These are phyloP conservation scores for Plotosus lineatus DNA, from an alignment of 2,113 vertebrate genomes.

Conservation along the genomic window DNA sequence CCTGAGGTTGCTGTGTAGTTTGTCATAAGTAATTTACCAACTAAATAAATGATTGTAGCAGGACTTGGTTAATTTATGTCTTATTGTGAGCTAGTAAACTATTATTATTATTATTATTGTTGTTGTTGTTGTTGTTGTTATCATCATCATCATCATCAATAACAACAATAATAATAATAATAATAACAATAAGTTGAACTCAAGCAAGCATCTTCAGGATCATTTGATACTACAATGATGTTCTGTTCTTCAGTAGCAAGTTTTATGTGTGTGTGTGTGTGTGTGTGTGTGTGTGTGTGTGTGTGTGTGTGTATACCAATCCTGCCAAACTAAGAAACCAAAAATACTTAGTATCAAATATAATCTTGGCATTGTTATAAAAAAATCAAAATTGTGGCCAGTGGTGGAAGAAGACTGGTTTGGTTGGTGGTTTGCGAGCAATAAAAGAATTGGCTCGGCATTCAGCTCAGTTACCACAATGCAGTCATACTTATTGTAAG, in stretches of 20 bases:
- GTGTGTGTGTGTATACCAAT: not conserved
- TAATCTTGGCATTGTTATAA: constrained; percentile 22
- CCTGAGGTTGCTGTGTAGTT: too few species aligned
- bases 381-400: constrained; percentile 4
- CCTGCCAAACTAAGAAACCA: not conserved
- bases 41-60: not conserved
- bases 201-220: not conserved
- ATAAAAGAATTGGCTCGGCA: constrained; percentile 51
- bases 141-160: too few species aligned
- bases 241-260: not conserved
- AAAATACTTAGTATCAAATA: constrained; percentile 14
- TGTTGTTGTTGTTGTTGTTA: too few species aligned
- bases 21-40: not conserved
- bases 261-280: too few species aligned
- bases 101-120: too few species aligned
- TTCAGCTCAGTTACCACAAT: constrained; percentile 54
- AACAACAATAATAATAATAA: not conserved
- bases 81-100: too few species aligned
- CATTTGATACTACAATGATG: not conserved
- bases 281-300: not conserved
- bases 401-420: constrained; percentile 15
- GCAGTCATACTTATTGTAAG: constrained; percentile 62
- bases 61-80: not conserved
- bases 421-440: constrained; percentile 47
- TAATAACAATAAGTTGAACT: not conserved